These are phyloP conservation scores for Catocala fraxini DNA, from an alignment of 2,888 invertebrate species.

Conservation along the genomic window DNA sequence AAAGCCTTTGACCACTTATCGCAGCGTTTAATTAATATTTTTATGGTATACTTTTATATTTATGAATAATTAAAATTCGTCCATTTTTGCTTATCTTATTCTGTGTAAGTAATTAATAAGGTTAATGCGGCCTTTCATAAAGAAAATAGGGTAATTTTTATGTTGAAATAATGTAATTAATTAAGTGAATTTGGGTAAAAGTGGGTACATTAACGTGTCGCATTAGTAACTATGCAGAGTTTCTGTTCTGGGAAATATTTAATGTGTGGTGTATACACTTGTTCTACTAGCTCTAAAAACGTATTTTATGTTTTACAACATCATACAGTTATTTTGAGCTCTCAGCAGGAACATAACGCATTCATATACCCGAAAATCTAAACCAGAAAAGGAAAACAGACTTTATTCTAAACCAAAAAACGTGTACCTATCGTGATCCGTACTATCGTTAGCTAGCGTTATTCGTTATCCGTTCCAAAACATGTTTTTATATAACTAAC, in stretches of 20 bases:
- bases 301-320: too few relatives aligned
- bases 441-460: too few relatives aligned
- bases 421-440: too few relatives aligned
- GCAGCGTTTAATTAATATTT: constrained; percentile 75
- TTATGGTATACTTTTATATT: constrained; percentile 61
- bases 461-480: too few relatives aligned
- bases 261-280: not conserved
- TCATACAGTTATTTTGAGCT: too few relatives aligned
- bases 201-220: constrained; percentile 23
- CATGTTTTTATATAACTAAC: too few relatives aligned
- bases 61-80: constrained; percentile 57
- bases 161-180: constrained; percentile 53
- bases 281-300: not conserved
- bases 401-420: too few relatives aligned
- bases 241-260: constrained; percentile 16
- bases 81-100: constrained; percentile 53
- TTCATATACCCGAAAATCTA: too few relatives aligned
- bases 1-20: constrained; percentile 63
- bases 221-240: constrained; percentile 26
- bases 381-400: too few relatives aligned
- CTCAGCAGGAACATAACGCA: too few relatives aligned
- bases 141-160: constrained; percentile 57
- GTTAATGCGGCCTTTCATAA: constrained; percentile 57
- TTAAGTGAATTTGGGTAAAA: constrained; percentile 45
- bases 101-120: constrained; percentile 58